Evolutionary conservation across 2,797 vertebrate species (phyloP).

Genomic region (Chelidonichthys spinosus): DNA sequence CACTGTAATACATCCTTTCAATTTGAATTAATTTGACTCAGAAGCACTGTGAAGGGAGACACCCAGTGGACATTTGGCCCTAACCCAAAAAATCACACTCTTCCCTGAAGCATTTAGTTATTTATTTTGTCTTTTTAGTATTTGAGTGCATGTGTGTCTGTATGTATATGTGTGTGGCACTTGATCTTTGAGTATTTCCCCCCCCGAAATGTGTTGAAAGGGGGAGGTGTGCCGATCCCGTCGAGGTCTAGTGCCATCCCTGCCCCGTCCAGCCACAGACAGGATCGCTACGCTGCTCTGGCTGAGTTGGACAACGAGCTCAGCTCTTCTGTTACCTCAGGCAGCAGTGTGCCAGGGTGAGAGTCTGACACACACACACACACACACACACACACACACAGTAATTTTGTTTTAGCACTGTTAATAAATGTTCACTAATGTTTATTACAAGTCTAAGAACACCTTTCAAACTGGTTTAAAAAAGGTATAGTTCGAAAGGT

Average conservation of each 20-base stretch:
- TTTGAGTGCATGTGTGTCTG: not conserved
- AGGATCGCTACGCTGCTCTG: conserved; percentile 95
- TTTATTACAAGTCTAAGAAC: no score
- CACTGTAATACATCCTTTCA: not conserved
- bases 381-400: conserved; percentile 1
- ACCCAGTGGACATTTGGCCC: conserved; percentile 11
- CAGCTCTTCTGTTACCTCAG: conserved; percentile 87
- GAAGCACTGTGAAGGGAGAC: not conserved
- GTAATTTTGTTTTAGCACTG: not conserved
- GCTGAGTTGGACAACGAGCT: conserved; percentile 93
- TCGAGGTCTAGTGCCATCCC: conserved; percentile 84
- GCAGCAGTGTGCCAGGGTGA: conserved; percentile 84
- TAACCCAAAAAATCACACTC: not conserved
- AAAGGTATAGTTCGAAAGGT: no score
- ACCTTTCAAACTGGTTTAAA: no score
- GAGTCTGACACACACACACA: conserved; percentile 30
- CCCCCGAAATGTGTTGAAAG: conserved; percentile 50
- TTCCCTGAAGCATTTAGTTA: not conserved
- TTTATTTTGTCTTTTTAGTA: not conserved
- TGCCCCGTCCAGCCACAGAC: conserved; percentile 76
- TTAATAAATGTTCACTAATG: not conserved
- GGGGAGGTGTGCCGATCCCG: conserved; percentile 79
- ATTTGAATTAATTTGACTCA: conserved; percentile 1
- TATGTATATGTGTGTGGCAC: not conserved
- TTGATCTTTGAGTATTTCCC: not conserved